Conservation (phyloP, 2,888 invertebrate species). For the Mesorhabditis sp. region DNA sequence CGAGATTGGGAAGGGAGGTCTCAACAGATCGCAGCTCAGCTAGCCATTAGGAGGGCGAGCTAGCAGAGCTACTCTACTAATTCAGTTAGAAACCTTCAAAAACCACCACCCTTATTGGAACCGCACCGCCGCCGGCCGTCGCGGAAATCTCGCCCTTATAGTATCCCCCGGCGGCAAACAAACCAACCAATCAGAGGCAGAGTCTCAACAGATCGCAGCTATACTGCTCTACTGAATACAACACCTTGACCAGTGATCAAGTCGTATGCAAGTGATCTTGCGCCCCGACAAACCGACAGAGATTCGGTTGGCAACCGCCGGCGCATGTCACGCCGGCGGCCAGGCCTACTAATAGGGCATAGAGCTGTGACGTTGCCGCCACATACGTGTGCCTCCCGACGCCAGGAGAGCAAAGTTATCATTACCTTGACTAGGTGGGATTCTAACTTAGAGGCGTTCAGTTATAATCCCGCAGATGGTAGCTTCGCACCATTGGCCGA, state of each 20-base stretch:
- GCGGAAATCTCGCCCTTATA: too few species aligned
- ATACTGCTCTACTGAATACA: too few species aligned
- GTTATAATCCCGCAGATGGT: constrained; percentile 68
- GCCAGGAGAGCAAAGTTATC: constrained; percentile 21
- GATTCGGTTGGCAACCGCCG: constrained; percentile 24
- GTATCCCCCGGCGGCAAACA: too few species aligned
- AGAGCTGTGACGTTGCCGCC: constrained; percentile 16
- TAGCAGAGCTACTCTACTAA: too few species aligned
- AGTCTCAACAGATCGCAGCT: too few species aligned
- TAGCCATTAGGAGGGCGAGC: too few species aligned
- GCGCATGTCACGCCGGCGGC: constrained; percentile 13
- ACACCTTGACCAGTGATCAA: constrained; percentile 66
- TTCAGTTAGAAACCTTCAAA: too few species aligned
- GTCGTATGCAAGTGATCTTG: constrained; percentile 69
- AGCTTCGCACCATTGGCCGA: constrained; percentile 70
- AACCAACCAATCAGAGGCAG: too few species aligned
- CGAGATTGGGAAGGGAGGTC: too few species aligned
- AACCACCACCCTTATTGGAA: too few species aligned
- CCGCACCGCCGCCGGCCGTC: too few species aligned
- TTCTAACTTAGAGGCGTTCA: constrained; percentile 67
- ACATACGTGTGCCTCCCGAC: constrained; percentile 24
- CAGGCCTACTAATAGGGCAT: constrained; percentile 25
- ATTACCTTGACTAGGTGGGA: constrained; percentile 65
- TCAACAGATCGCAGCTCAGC: too few species aligned
- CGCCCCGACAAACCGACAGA: constrained; percentile 61